Conservation (phyloP, 1,140 invertebrate genomes). For the Drosophila cardini region DNA sequence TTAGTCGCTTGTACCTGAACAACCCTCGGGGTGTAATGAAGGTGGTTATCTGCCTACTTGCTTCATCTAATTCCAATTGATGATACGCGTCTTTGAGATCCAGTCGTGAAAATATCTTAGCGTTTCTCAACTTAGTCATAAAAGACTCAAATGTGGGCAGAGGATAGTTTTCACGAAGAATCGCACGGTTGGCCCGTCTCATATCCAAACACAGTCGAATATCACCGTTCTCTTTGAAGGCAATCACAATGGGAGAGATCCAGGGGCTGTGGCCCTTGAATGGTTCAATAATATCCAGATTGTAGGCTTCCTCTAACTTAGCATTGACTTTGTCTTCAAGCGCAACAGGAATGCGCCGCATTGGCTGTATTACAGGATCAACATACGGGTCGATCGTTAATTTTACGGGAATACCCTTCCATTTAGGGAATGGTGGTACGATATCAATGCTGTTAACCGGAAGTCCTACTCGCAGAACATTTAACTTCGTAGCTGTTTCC, state of each 20-base stretch:
- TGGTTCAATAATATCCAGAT: conserved; percentile 55
- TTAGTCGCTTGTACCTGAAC: conserved; percentile 29
- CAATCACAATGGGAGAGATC: conserved; percentile 46
- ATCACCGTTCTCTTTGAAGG: conserved; percentile 39
- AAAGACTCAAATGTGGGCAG: conserved; percentile 42
- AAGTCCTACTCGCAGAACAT: conserved; percentile 35
- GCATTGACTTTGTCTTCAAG: no score
- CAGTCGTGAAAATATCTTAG: conserved; percentile 23
- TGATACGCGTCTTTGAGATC: conserved; percentile 64
- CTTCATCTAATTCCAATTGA: conserved; percentile 67
- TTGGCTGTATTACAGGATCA: no score
- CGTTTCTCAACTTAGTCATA: conserved; percentile 38
- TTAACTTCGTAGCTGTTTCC: conserved; percentile 39
- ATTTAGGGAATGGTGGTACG: conserved; percentile 43
- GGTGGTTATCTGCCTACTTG: conserved; percentile 33
- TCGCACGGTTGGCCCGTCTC: conserved; percentile 39
- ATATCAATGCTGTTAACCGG: conserved; percentile 20
- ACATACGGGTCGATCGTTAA: no score
- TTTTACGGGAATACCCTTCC: conserved; percentile 35
- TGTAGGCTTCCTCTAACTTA: conserved; percentile 49
- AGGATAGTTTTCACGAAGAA: conserved; percentile 42
- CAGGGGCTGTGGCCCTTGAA: conserved; percentile 42
- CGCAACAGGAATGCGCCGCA: no score
- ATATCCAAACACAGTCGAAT: conserved; percentile 50
- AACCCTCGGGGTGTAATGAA: conserved; percentile 36